Conservation (phyloP, 2,888 invertebrate species). For the Gymnoscelis rufifasciata region DNA sequence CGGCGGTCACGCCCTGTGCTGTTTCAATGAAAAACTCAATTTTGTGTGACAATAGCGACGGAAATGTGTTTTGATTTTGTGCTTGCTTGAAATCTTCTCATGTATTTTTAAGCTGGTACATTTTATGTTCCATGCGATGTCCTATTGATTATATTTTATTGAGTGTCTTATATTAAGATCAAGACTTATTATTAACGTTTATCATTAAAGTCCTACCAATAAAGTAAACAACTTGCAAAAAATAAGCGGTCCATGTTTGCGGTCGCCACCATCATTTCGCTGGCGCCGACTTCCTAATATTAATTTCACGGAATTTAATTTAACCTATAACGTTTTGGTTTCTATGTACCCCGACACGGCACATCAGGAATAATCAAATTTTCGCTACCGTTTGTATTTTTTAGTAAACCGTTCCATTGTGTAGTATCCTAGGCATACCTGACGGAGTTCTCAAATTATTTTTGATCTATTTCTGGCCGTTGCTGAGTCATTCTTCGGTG, state of each 20-base stretch:
- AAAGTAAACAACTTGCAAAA: background rate
- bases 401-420: conserved; percentile 42
- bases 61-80: background rate
- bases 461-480: conserved; percentile 59
- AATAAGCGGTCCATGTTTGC: background rate
- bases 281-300: conserved; percentile 54
- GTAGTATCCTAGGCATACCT: conserved; percentile 49
- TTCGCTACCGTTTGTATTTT: conserved; percentile 66
- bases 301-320: conserved; percentile 42
- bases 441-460: conserved; percentile 67
- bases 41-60: conserved; percentile 15
- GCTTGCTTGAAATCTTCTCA: too few species aligned
- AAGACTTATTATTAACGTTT: too few species aligned
- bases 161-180: too few species aligned
- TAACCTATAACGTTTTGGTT: conserved; percentile 42
- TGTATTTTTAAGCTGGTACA: too few species aligned
- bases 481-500: conserved; percentile 68
- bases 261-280: conserved; percentile 34
- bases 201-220: too few species aligned
- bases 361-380: conserved; percentile 59
- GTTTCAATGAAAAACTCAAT: conserved; percentile 37
- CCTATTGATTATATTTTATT: too few species aligned
- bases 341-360: conserved; percentile 66
- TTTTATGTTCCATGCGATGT: too few species aligned
- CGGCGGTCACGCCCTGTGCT: conserved; percentile 44